These are phyloP conservation scores for Choristoneura rosaceana DNA, from an alignment of 2,888 invertebrate genomes.

Conservation along the genomic window DNA sequence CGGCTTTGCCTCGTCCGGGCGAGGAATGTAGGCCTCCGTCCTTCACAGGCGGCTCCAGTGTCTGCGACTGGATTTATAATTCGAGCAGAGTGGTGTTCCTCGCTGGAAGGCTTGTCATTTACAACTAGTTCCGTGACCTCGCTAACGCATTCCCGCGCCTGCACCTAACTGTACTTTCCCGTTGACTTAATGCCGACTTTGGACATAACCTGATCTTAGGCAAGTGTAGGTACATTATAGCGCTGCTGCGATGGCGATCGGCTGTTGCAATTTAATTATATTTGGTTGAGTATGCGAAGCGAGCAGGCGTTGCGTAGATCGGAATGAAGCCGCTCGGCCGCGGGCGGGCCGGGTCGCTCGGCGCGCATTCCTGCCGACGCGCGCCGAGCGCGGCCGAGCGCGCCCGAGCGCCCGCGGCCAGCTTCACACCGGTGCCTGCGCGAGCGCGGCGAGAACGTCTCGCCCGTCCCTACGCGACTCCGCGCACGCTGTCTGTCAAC, in stretches of 20 bases:
- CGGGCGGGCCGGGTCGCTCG: slow-evolving; percentile 63
- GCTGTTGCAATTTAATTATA: slow-evolving; percentile 84
- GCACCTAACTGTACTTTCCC: slow-evolving; percentile 86
- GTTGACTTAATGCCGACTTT: slow-evolving; percentile 84
- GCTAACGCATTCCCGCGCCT: slow-evolving; percentile 85
- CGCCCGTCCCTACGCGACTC: slow-evolving; percentile 53
- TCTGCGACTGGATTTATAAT: slow-evolving; percentile 54
- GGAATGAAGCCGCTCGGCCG: slow-evolving; percentile 64
- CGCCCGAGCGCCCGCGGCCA: slow-evolving; percentile 74
- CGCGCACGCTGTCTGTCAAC: slow-evolving; percentile 79
- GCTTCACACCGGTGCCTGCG: slow-evolving; percentile 84
- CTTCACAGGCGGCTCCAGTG: slow-evolving; percentile 53
- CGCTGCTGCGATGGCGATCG: slow-evolving; percentile 73
- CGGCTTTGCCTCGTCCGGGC: slow-evolving; percentile 10
- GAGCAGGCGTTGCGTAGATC: slow-evolving; percentile 71
- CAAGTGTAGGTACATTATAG: slow-evolving; percentile 76
- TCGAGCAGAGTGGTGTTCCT: slow-evolving; percentile 72
- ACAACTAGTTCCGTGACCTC: slow-evolving; percentile 86
- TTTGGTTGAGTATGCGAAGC: slow-evolving; percentile 74
- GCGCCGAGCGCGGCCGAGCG: slow-evolving; percentile 67
- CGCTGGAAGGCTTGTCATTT: slow-evolving; percentile 81
- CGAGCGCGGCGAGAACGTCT: slow-evolving; percentile 84
- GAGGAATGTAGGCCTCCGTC: slow-evolving; percentile 39
- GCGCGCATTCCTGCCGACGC: slow-evolving; percentile 77
- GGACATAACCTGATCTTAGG: slow-evolving; percentile 83